Evolutionary conservation across 2,113 vertebrate species (phyloP).

Genomic region (Nyctibius bracteatus): DNA sequence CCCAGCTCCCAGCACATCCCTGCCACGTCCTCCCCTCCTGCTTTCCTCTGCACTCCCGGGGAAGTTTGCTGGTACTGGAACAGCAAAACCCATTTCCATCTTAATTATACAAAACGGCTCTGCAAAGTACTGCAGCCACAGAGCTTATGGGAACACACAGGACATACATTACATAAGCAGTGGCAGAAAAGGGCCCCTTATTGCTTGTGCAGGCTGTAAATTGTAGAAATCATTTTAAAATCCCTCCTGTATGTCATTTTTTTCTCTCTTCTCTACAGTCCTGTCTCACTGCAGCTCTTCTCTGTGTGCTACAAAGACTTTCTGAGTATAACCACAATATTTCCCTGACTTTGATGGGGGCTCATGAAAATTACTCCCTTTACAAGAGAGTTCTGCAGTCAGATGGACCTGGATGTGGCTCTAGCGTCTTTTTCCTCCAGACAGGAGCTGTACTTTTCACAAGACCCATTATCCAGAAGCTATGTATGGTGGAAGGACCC

Average conservation of each 20-base stretch:
- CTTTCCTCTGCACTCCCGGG: accelerated
- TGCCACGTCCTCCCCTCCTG: accelerated
- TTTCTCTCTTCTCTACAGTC: not conserved
- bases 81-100: not conserved
- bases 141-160: not conserved
- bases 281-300: not conserved
- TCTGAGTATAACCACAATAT: not conserved
- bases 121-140: not conserved
- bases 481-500: not conserved
- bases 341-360: not conserved
- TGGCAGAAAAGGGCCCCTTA: not conserved
- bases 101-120: not conserved
- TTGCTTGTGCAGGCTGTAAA: not conserved
- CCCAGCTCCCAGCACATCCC: not conserved
- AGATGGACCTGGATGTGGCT: not conserved
- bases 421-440: not conserved
- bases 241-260: not conserved
- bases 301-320: not conserved
- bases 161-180: not conserved
- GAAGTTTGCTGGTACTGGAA: not conserved
- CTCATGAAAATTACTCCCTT: not conserved
- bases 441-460: not conserved
- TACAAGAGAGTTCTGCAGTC: not conserved
- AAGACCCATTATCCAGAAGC: not conserved
- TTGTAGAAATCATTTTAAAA: not conserved